Evolutionary conservation across 2,113 vertebrate genomes (phyloP).

Genomic region (Scomber japonicus): DNA sequence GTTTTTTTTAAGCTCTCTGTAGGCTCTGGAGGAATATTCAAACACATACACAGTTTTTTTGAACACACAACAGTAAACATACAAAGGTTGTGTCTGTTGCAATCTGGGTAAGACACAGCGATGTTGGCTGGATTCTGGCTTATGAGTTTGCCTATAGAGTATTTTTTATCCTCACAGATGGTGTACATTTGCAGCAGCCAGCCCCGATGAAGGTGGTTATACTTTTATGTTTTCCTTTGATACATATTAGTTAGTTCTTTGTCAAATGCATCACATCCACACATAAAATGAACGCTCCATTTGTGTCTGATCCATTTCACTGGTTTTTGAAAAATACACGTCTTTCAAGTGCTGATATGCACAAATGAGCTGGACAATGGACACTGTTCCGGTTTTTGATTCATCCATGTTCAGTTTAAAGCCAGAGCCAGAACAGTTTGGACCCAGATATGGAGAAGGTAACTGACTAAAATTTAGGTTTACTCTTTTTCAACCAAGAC

Average conservation of each 20-base stretch:
- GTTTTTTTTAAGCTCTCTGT: neutral
- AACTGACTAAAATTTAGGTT: conserved; percentile 4
- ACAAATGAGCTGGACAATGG: conserved; percentile 34
- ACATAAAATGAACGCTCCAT: conserved; percentile 30
- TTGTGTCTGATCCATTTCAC: conserved; percentile 23
- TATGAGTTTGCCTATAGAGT: conserved; percentile 5
- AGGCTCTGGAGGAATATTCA: neutral
- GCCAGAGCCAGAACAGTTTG: neutral
- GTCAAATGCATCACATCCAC: conserved; percentile 22
- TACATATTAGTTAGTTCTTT: conserved; percentile 39
- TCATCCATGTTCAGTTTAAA: conserved; percentile 12
- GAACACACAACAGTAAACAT: neutral
- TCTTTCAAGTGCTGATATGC: conserved; percentile 36
- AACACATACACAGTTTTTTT: neutral
- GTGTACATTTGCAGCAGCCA: conserved; percentile 43
- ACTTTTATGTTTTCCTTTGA: conserved; percentile 55
- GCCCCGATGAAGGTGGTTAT: conserved; percentile 34
- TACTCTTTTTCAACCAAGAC: neutral
- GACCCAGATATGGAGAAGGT: conserved; percentile 1
- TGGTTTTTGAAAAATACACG: conserved; percentile 17
- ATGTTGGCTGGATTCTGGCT: conserved; percentile 3
- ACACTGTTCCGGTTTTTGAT: conserved; percentile 15
- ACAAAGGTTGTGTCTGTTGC: conserved; percentile 9
- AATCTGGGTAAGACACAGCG: conserved; percentile 31
- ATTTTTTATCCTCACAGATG: conserved; percentile 43